A percentile compares a stretch with the other conserved stretches of the same genome.
Evolutionary conservation across 2,888 invertebrate species (phyloP).

Genomic region (Polylopha cassiicola): DNA sequence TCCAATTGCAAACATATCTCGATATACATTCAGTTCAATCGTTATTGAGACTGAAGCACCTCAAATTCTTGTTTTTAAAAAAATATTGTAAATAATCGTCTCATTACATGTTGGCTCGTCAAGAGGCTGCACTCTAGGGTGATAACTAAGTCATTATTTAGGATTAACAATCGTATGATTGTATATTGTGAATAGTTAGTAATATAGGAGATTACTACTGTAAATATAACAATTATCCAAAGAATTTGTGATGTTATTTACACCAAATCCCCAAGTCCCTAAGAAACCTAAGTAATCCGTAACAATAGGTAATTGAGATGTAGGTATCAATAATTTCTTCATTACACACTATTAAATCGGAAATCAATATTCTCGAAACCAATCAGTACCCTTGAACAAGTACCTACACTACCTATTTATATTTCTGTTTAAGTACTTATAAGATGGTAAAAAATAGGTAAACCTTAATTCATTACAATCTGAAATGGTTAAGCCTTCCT

Average conservation of each 20-base stretch:
- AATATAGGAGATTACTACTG: conserved; percentile 56
- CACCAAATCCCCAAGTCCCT: not conserved
- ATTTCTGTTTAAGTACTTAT: too few species aligned
- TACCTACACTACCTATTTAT: too few species aligned
- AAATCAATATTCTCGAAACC: too few species aligned
- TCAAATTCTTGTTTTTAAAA: conserved; percentile 7
- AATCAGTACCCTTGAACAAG: too few species aligned
- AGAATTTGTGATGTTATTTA: conserved; percentile 42
- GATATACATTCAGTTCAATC: conserved; percentile 8
- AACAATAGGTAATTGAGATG: conserved; percentile 2
- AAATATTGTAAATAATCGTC: conserved; percentile 59
- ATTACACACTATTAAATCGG: too few species aligned
- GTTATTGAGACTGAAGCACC: conserved; percentile 15
- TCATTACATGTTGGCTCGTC: conserved; percentile 60
- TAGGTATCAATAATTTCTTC: too few species aligned
- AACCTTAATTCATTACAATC: too few species aligned
- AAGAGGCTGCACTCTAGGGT: conserved; percentile 73
- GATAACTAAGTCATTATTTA: conserved; percentile 76
- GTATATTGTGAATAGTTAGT: conserved; percentile 64
- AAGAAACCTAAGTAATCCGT: not conserved
- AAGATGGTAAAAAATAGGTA: too few species aligned
- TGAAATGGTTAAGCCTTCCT: too few species aligned
- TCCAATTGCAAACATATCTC: conserved; percentile 21
- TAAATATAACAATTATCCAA: conserved; percentile 60
- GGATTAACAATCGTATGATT: conserved; percentile 41